Evolutionary conservation across 2,113 vertebrate genomes (phyloP), one percentile per base, ranked within the genome.

Genomic region (Triplophysa tibetana): DNA sequence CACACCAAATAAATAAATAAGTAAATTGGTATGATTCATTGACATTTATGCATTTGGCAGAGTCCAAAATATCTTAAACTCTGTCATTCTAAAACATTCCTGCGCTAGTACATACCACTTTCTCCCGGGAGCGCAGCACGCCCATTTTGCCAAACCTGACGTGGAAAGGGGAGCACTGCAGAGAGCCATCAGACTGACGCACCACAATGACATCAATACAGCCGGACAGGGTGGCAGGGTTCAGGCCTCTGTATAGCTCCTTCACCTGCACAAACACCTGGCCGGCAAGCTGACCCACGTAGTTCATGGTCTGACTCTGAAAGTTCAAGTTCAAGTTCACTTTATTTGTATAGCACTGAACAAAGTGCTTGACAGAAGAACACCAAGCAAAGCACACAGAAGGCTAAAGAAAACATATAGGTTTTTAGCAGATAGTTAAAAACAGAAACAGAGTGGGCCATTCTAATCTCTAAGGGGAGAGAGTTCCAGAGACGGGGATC

Each of bases 141-240:
- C 97, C 97, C 94, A 99, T 97, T 82, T 99, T 99, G 78, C 97
- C 97, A 0, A 98, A 99, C 86, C 97, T 96, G 8, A 99, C 96
- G 0, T 99, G 97, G 89, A 98, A 99, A 7, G 97, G 97, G 1
- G 97, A 99, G 85, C 97, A 99, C 82, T 97, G 96, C 14, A 99
- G 92, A 50, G 90, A 94, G 73, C 96, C 96, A 38, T 98, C 95
- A 3, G 97, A 96, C 87, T 96, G 96, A 3, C 93, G 94, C 13
- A 99, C 91, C 19, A 99, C 97, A 0, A 99, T 98, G 74, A 99
- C 92, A 75, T 98, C 97, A 1, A 99, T 99, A 75, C 97, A 99
- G 64, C 97, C 97, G 0, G 97, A 98, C 54, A 99, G 82, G 0
- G 97, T 99, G 63, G 97, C 97, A 0, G 97, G 97, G 85, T 99